Base-by-base conservation (phyloP, 2,113 vertebrate species). In the Ctenodactylus gundi region DNA sequence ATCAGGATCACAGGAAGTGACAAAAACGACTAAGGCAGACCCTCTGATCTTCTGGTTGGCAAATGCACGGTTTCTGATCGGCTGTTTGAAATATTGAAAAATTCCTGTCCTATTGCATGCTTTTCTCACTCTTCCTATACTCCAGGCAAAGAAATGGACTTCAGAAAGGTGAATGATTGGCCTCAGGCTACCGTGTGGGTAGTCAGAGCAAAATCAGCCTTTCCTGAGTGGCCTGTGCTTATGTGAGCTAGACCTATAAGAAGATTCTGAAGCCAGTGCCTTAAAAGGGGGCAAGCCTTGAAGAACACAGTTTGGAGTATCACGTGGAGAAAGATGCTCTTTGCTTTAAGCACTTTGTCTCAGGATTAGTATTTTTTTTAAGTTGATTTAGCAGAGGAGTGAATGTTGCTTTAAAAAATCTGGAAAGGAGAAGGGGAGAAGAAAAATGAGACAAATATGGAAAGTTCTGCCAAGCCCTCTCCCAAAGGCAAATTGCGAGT, bases 201-300 rank as follows among this genome's bases (percentile, higher is more conserved):
- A 6, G 46, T 1, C n/a, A 77, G 20, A 29, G 51, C 31, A 29
- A 60, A 34, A 3, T 7, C 41, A 13, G 31, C 8, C 1, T 20
- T 31, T 58, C 72, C 85, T 4, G 36, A 53, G 55, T 0, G 14
- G 58, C 23, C 41, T 2, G 20, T 62, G 13, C 27, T 1, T 4
- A 17, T 11, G 49, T 29, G 4, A 11, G 0, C 11, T 10, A 0
- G 0, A 7, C 60, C 44, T 2, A 0, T 0, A 27, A 3, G 23
- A 41, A 34, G 34, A 6, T 13, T 73, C 7, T 15, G 88, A 41
- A 2, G 77, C 31, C 0, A 10, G 13, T n/a, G 7, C 34, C 2
- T 13, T 13, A 0, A 6, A 1, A 11, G 34, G 6, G 13, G 0
- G 0, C 20, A 4, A 5, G 39, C 1, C 29, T 12, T 67, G 17